Evolutionary conservation across 2,888 invertebrate genomes (phyloP).

Genomic region (Scaptomyza tumidula): DNA sequence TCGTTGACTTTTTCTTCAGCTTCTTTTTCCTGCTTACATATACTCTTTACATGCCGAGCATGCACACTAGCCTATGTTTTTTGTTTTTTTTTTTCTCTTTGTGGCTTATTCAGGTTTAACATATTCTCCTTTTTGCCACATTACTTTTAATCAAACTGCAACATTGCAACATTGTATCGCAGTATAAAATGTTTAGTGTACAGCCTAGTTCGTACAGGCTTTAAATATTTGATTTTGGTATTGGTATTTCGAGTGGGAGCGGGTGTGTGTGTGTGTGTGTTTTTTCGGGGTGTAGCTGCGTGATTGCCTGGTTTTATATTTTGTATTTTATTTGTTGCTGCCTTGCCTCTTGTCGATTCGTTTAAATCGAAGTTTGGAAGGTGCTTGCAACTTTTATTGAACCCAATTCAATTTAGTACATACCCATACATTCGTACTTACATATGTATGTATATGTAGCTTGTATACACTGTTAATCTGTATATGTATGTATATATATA

Average conservation of each 20-base stretch:
- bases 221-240: constrained; percentile 16
- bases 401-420: constrained; percentile 53
- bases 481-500: not conserved
- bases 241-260: constrained; percentile 22
- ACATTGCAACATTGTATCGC: too few relatives aligned
- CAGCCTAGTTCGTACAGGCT: not conserved
- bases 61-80: not conserved
- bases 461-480: constrained; percentile 17
- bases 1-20: constrained; percentile 29
- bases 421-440: not conserved
- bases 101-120: not conserved
- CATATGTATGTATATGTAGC: not conserved
- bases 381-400: constrained; percentile 54
- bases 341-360: constrained; percentile 23
- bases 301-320: constrained; percentile 5
- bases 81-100: not conserved
- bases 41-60: not conserved
- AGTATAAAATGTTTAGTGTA: not conserved
- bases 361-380: constrained; percentile 30
- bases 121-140: not conserved
- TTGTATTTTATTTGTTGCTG: not conserved
- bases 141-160: too few relatives aligned
- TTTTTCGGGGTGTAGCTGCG: constrained; percentile 13
- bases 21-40: not conserved
- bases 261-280: not conserved